These are phyloP conservation scores for Bradypus variegatus DNA, from an alignment of 2,797 vertebrate genomes.

Conservation along the genomic window DNA sequence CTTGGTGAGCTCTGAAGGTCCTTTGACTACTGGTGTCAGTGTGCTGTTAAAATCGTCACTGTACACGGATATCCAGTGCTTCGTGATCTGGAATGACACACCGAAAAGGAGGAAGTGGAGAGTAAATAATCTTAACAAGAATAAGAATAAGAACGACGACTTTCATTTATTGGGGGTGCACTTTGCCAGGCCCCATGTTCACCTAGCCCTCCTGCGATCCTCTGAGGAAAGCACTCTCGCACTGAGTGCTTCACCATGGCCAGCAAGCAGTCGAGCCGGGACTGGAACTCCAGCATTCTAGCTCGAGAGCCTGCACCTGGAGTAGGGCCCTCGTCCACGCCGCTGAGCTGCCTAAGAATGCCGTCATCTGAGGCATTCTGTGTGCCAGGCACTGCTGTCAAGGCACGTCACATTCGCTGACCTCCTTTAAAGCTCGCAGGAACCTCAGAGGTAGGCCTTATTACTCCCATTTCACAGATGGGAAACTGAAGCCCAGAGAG, in stretches of 20 bases:
- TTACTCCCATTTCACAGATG: background rate
- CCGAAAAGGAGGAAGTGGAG: background rate
- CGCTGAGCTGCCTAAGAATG: background rate
- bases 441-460: background rate
- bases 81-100: background rate
- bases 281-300: background rate
- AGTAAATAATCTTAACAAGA: background rate
- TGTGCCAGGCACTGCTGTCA: background rate
- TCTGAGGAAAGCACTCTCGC: background rate
- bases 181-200: background rate
- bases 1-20: background rate
- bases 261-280: background rate
- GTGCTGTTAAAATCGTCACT: background rate
- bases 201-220: background rate
- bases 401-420: background rate
- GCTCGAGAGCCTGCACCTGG: background rate
- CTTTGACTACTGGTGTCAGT: background rate
- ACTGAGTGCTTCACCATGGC: background rate
- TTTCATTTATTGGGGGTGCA: background rate
- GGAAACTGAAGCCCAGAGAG: background rate
- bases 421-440: constrained; percentile 4
- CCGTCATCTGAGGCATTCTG: background rate
- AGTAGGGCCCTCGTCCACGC: background rate
- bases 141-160: background rate
- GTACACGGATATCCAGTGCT: background rate